Percentiles rank a stretch among this genome's conserved stretches.
Evolutionary conservation across 2,113 vertebrate species (phyloP).

Genomic region (Heliornis fulica): DNA sequence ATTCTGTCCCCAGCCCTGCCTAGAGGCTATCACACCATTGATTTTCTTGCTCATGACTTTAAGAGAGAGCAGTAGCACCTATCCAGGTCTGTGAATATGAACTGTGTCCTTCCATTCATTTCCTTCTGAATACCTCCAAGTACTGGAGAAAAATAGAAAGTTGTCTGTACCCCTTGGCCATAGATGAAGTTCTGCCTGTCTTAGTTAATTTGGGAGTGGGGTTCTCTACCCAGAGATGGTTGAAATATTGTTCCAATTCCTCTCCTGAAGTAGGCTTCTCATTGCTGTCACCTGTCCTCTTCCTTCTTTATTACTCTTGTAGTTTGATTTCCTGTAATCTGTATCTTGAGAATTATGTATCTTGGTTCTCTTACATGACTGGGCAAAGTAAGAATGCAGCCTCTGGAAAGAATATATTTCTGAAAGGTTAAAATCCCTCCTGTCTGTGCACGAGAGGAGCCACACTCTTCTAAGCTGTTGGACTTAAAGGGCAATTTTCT

Average conservation of each 20-base stretch:
- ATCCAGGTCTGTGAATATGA: too few relatives aligned
- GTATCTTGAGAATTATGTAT: too few relatives aligned
- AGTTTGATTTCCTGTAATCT: background rate
- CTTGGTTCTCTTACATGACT: background rate
- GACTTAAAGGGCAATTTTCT: background rate
- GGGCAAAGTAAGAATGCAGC: background rate
- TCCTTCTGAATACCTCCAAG: background rate
- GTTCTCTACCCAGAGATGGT: background rate
- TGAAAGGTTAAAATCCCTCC: background rate
- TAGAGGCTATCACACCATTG: background rate
- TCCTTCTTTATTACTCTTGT: background rate
- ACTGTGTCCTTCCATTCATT: background rate
- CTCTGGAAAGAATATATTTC: background rate
- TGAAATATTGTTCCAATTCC: background rate
- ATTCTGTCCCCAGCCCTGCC: background rate
- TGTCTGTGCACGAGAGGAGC: background rate
- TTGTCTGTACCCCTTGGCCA: background rate
- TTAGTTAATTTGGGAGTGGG: background rate
- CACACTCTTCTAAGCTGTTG: background rate
- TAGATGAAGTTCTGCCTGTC: background rate
- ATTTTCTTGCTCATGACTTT: background rate
- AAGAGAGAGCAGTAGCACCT: background rate
- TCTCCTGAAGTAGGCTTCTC: background rate
- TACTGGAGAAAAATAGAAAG: background rate
- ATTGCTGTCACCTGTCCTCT: background rate